Conservation (phyloP, 2,797 vertebrate species). For the Gallinago stenura region DNA sequence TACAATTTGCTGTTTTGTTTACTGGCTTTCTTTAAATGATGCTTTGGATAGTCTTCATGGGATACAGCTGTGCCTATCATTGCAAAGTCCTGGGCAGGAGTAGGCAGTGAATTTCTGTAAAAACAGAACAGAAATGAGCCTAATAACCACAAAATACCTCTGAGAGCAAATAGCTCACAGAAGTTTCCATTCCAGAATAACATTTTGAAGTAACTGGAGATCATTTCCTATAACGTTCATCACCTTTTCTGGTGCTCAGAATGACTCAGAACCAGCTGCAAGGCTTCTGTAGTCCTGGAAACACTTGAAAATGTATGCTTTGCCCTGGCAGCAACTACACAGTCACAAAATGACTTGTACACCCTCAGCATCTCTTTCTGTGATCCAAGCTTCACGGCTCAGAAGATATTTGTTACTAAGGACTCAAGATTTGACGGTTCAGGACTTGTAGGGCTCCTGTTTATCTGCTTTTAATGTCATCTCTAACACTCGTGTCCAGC, state of each 20-base stretch:
- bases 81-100: not conserved
- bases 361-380: not conserved
- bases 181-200: constrained; percentile 59
- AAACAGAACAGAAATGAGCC: constrained; percentile 32
- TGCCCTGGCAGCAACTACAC: not conserved
- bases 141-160: constrained; percentile 52
- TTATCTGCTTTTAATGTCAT: not conserved
- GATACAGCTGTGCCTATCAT: constrained; percentile 20
- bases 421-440: not conserved
- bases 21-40: constrained; percentile 1
- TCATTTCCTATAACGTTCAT: constrained; percentile 45
- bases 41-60: constrained; percentile 5
- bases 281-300: constrained; percentile 24
- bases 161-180: constrained; percentile 12
- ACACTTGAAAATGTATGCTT: constrained; percentile 34
- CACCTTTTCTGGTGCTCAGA: constrained; percentile 45
- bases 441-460: not conserved
- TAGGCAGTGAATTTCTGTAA: not conserved
- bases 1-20: constrained; percentile 11
- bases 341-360: not conserved
- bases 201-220: constrained; percentile 57
- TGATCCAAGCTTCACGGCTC: not conserved
- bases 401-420: not conserved
- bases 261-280: constrained; percentile 70
- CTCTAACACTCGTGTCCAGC: not conserved